Evolutionary conservation across 2,113 vertebrate species (phyloP).

Genomic region (Leptobrachium ailaonicum): DNA sequence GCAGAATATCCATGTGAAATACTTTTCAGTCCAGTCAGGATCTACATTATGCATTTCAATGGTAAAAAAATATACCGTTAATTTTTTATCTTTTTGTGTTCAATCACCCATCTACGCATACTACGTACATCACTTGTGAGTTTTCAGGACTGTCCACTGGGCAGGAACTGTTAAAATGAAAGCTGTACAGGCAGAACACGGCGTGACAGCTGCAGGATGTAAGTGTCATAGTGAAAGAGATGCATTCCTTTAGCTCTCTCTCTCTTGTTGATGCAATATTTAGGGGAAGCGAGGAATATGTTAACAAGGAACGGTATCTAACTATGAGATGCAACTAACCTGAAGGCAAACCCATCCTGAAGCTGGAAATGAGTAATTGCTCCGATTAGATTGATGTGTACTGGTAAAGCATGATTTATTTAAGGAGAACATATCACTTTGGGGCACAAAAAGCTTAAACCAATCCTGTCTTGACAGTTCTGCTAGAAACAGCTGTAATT

Average conservation of each 20-base stretch:
- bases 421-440: slow-evolving; percentile 14
- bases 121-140: too few relatives aligned
- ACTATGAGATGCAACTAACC: not conserved
- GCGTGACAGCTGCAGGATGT: slow-evolving; percentile 17
- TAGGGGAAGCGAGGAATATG: slow-evolving; percentile 1
- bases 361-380: slow-evolving; percentile 22
- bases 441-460: not conserved
- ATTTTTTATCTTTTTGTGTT: too few relatives aligned
- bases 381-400: slow-evolving; percentile 9
- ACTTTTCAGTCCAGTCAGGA: too few relatives aligned
- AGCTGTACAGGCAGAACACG: not conserved
- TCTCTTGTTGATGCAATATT: slow-evolving; percentile 20
- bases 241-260: not conserved
- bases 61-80: too few relatives aligned
- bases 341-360: slow-evolving; percentile 6
- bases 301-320: slow-evolving; percentile 28
- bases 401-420: slow-evolving; percentile 13
- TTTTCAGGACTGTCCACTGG: too few relatives aligned
- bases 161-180: not conserved
- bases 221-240: slow-evolving; percentile 10
- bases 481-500: slow-evolving; percentile 14
- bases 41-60: too few relatives aligned
- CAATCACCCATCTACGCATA: too few relatives aligned
- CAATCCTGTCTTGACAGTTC: not conserved
- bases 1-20: too few relatives aligned